Evolutionary conservation across 2,888 invertebrate species (phyloP).

Genomic region (Andrena hattorfiana): DNA sequence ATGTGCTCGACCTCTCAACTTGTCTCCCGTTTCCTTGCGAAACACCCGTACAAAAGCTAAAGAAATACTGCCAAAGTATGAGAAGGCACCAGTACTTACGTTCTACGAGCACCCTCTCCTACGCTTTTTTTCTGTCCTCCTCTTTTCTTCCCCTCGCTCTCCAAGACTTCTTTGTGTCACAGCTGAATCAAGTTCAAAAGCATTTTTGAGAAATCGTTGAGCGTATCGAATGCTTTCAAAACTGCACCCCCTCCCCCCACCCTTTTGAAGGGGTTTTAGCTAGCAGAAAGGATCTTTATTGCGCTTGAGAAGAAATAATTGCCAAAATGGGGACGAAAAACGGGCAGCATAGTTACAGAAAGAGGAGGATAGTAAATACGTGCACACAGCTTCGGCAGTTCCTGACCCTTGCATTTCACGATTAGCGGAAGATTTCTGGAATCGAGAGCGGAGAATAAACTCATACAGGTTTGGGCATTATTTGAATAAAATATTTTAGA

Average conservation of each 20-base stretch:
- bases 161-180: background rate
- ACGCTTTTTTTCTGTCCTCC: background rate
- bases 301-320: background rate
- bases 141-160: background rate
- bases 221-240: slow-evolving; percentile 6
- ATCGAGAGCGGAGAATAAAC: no score
- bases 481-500: no score
- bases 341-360: background rate
- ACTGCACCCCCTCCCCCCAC: background rate
- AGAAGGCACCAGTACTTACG: slow-evolving; percentile 25
- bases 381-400: no score
- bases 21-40: slow-evolving; percentile 39
- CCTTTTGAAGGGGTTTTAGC: background rate
- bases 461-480: no score
- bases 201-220: slow-evolving; percentile 28
- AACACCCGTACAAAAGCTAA: slow-evolving; percentile 20
- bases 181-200: slow-evolving; percentile 24
- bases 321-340: background rate
- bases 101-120: slow-evolving; percentile 9
- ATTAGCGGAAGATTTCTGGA: no score
- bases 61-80: slow-evolving; percentile 28
- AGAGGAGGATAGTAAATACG: background rate
- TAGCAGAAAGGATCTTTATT: background rate
- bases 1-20: slow-evolving; percentile 58
- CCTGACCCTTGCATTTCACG: no score